These are phyloP conservation scores for Anastrepha ludens DNA, from an alignment of 1,140 invertebrate species.

Conservation along the genomic window DNA sequence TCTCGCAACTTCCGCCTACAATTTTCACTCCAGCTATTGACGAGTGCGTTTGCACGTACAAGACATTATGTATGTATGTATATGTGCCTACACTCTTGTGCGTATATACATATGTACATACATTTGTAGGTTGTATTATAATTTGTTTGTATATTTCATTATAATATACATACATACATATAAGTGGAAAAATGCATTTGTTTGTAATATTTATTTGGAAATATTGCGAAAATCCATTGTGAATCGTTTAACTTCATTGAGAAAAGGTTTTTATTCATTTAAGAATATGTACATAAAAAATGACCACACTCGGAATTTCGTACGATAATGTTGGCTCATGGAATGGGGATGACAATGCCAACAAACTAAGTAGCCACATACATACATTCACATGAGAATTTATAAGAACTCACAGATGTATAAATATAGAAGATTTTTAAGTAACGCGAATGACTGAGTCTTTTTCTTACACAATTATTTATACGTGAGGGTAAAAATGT, in stretches of 20 bases:
- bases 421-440: background rate
- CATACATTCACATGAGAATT: background rate
- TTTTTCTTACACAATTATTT: too few relatives aligned
- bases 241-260: background rate
- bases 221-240: constrained; percentile 39
- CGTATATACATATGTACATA: too few relatives aligned
- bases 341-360: background rate
- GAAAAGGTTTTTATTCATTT: background rate
- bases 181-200: constrained; percentile 6
- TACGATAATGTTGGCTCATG: background rate
- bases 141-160: too few relatives aligned
- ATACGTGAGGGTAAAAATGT: too few relatives aligned
- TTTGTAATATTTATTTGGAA: constrained; percentile 15
- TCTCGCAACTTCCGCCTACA: constrained; percentile 14
- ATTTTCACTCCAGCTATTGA: background rate
- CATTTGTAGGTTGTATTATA: too few relatives aligned
- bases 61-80: too few relatives aligned
- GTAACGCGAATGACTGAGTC: too few relatives aligned
- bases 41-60: background rate
- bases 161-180: background rate
- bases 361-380: background rate
- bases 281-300: background rate
- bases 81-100: too few relatives aligned
- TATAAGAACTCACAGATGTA: background rate
- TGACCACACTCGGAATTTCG: background rate